Base-by-base conservation (phyloP, 2,797 vertebrate species). In the Myotis planiceps region DNA sequence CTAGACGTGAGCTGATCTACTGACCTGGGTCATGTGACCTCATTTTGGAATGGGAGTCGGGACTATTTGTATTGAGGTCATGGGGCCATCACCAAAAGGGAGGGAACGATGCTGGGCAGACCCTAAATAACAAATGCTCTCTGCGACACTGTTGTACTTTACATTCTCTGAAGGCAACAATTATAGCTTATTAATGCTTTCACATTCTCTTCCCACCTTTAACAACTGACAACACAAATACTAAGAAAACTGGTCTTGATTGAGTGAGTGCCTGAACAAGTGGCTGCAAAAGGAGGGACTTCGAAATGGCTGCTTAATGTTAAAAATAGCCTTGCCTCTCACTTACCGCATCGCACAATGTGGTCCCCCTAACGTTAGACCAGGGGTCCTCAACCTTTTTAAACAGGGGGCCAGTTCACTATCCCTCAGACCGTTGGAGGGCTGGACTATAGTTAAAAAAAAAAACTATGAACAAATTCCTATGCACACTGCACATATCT, bases 231-330 rank as follows among this genome's bases (percentile, higher is more conserved):
- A 47, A 39, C 60, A n/a, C 78, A 68, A 83, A 63, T 78, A 18
- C 76, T 75, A 14, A 75, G 74, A 80, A 90, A 75, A 83, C 29
- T 49, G 19, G 15, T 65, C 88, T 66, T 68, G 45, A 79, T 58
- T 32, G 58, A 69, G 69, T 71, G 66, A 80, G 10, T 37, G 3
- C 68, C 13, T 27, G 18, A 92, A 34, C 34, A 68, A 87, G 92
- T 58, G 90, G 19, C 63, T 32, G 16, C 23, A 82, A 92, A 76
- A 90, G 25, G n/a, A 90, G 34, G 45, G 76, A 69, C 90, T 96
- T 23, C 55, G 69, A 82, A 72, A 79, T 55, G 65, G 15, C 68
- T 88, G 74, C 78, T 93, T 69, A 58, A 27, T 29, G 32, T 74
- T 63, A 53, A 93, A 90, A 84, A 60, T 65, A 86, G 13, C 51